Evolutionary conservation across 2,113 vertebrate genomes (phyloP), one percentile per base, ranked within the genome.

Genomic region (Pachyramphus minor): DNA sequence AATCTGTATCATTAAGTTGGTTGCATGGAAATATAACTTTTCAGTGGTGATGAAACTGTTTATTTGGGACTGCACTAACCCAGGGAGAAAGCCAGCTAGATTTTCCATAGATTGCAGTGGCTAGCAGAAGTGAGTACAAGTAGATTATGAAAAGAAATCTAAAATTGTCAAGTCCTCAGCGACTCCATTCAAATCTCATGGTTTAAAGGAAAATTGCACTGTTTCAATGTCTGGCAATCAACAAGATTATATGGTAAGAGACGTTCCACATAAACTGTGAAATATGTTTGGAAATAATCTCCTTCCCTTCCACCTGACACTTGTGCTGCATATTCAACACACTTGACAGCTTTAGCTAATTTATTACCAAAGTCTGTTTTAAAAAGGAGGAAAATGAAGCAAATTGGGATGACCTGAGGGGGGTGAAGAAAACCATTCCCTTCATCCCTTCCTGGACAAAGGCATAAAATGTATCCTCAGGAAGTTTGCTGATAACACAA

Each of bases 211-310:
- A 87, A 86, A 95, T 71, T 88, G 35, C 52, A 86, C 78, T 76
- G 78, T 89, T 95, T 80, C 72, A 71, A 39, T 68, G 41, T 49
- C 73, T 84, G 68, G 72, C 67, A 96, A 83, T 95, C 74, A 90
- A 77, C 79, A 88, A 91, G 85, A 93, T 96, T 77, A 87, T 80
- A 88, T 45, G 52, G 72, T 83, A 90, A 86, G 85, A 94, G 53
- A 47, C 2, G 0, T 80, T 95, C 66, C 0, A 0, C 13, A 73
- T 94, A 90, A 89, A 94, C 71, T 83, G 74, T 90, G 77, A 96
- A 83, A 91, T 75, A 72, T 39, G 19, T 85, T 94, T 88, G 67
- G 47, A 96, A 91, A 96, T 93, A 86, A 74, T 80, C 58, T 91
- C 49, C 27, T 85, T 92, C 31, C 37, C 9, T 90, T 94, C 85